Evolutionary conservation across 2,113 vertebrate genomes (phyloP), one percentile per base, ranked within the genome.

Genomic region (Sturnira hondurensis): DNA sequence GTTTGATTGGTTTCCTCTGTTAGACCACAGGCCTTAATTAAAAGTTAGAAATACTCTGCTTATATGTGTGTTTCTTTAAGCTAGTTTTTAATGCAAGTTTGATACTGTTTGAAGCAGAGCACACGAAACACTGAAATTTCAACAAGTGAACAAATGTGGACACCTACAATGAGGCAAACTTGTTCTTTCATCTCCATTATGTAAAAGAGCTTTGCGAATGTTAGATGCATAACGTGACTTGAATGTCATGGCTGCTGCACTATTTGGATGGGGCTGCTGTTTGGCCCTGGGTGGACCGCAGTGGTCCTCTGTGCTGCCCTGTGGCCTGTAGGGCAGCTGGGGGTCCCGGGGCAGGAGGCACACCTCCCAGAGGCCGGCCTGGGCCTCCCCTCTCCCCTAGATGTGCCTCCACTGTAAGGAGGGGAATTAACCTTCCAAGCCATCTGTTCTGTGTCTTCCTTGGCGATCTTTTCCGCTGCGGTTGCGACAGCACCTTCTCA

Each of bases 21-120:
- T 89, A 91, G 82, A 65, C 88, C 87, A 63, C n/a, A 16, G 71
- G 68, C 82, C 8, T 88, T 93, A 86, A 89, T 91, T 97, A 71
- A 89, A 95, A 92, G 73, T 91, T 91, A 78, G 94, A 81, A 82
- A 92, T 82, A 12, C 33, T 2, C 13, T 85, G 36, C 61, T 95
- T 90, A 84, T 50, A 13, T 38, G 47, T 94, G 26, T 86, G 38
- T 89, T 91, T 97, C 67, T 68, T 77, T n/a, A n/a, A 77, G 74
- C 45, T 77, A n/a, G 20, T 77, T 91, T 89, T 92, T 89, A 95
- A 89, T 93, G 56, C 76, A 91, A 41, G 50, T 93, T 85, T 52
- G 43, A n/a, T 73, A 43, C 41, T 1, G 0, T 88, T 95, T 63
- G 81, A 95, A 85, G 65, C 19, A 58, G 31, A 96, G 33, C 36